Conservation (phyloP, 1,140 invertebrate genomes). For the Diachasmimorpha longicaudata region DNA sequence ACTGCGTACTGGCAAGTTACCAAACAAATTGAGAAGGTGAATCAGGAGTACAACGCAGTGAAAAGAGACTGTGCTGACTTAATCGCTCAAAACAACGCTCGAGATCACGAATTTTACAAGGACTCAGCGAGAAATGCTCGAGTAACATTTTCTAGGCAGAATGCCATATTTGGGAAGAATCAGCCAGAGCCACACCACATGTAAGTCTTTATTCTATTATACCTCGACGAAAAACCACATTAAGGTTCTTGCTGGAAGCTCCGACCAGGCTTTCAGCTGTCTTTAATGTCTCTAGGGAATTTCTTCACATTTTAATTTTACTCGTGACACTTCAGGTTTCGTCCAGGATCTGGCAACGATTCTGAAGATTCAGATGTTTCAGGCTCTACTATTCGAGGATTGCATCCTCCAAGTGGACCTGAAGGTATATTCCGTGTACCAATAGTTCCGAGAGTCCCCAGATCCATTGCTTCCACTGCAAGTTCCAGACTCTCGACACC, state of each 20-base stretch:
- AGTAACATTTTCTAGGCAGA: neutral
- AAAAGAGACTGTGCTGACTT: neutral
- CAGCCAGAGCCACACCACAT: neutral
- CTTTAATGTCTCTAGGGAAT: neutral
- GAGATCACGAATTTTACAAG: neutral
- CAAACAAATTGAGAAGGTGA: neutral
- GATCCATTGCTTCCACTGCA: neutral
- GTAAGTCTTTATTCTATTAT: neutral
- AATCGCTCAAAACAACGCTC: neutral
- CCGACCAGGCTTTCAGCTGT: too few relatives aligned
- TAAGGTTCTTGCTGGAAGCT: too few relatives aligned
- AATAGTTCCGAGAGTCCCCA: neutral
- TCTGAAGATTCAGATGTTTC: neutral
- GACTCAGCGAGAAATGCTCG: neutral
- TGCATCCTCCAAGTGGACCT: neutral
- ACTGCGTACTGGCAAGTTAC: neutral
- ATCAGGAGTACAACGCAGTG: neutral
- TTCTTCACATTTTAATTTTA: neutral
- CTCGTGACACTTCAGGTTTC: neutral
- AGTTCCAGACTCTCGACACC: neutral
- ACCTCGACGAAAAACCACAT: too few relatives aligned
- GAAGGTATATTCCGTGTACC: neutral
- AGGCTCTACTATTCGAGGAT: neutral
- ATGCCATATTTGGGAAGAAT: neutral
- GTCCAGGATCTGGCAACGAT: neutral